These are phyloP conservation scores for Hylia prasina DNA, from an alignment of 2,113 vertebrate genomes.

Conservation along the genomic window DNA sequence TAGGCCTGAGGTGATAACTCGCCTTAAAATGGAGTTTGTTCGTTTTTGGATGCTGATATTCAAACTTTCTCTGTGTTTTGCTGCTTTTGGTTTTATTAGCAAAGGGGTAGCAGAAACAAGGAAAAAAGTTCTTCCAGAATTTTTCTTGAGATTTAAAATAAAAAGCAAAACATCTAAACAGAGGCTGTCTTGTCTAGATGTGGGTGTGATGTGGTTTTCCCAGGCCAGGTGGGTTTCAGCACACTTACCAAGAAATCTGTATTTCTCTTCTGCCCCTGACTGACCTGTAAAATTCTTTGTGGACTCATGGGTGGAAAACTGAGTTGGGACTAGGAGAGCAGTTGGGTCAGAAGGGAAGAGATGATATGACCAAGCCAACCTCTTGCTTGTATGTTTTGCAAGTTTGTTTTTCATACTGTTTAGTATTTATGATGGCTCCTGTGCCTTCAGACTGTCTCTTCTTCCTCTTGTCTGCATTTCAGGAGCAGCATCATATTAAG, in stretches of 20 bases:
- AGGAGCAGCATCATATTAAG: background rate
- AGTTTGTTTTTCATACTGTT: background rate
- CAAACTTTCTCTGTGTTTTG: background rate
- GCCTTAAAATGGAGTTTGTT: background rate
- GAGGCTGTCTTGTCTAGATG: background rate
- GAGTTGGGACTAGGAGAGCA: background rate
- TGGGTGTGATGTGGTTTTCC: background rate
- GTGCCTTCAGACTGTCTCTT: background rate
- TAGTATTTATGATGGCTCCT: background rate
- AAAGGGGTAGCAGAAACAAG: background rate
- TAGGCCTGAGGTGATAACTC: background rate
- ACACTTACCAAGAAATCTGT: background rate
- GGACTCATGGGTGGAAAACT: background rate
- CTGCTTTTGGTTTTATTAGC: background rate
- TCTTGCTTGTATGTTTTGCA: background rate
- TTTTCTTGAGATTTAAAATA: background rate
- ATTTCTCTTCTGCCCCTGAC: background rate
- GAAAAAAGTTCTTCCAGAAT: background rate
- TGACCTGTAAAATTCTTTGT: background rate
- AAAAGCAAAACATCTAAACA: background rate
- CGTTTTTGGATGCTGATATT: background rate
- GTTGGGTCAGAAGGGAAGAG: background rate
- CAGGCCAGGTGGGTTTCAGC: background rate
- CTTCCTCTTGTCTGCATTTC: background rate
- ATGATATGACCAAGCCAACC: rapidly evolving